phyloP scores from a whole-genome alignment of 2,888 invertebrate genomes.

The Leptinotarsa haldemani region DNA sequence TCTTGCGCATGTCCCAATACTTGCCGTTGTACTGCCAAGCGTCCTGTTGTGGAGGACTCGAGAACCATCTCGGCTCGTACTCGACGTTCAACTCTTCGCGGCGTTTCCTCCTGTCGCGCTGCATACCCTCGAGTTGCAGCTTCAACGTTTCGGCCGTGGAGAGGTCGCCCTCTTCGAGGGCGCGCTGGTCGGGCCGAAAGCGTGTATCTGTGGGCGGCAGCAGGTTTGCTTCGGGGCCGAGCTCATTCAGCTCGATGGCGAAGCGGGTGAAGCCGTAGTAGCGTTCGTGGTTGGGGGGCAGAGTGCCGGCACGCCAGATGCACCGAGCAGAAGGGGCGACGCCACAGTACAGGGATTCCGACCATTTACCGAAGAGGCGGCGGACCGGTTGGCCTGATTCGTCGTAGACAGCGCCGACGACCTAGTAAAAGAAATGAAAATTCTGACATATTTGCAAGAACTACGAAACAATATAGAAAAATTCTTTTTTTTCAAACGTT shows the following conservation, averaged over 20 bases:
- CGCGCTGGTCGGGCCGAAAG: conserved; percentile 79
- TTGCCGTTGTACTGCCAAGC: conserved; percentile 78
- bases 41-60: conserved; percentile 54
- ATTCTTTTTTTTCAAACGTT: too few relatives aligned
- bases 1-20: conserved; percentile 80
- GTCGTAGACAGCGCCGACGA: conserved; percentile 72
- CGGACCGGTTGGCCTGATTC: conserved; percentile 71
- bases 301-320: conserved; percentile 83
- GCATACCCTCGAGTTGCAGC: conserved; percentile 77
- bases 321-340: conserved; percentile 78
- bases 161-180: conserved; percentile 82
- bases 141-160: conserved; percentile 79
- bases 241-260: conserved; percentile 86
- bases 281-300: conserved; percentile 82
- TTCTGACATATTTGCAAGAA: too few relatives aligned
- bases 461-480: too few relatives aligned
- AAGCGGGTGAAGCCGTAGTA: conserved; percentile 89
- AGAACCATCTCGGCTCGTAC: conserved; percentile 73
- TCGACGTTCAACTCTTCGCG: conserved; percentile 70
- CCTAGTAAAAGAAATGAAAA: conserved; percentile 47
- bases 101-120: conserved; percentile 76
- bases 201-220: conserved; percentile 83
- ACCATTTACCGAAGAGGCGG: conserved; percentile 83
- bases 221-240: conserved; percentile 72
- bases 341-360: conserved; percentile 82